Conservation (phyloP, 1,140 invertebrate genomes). For the Amphibalanus amphitrite region DNA sequence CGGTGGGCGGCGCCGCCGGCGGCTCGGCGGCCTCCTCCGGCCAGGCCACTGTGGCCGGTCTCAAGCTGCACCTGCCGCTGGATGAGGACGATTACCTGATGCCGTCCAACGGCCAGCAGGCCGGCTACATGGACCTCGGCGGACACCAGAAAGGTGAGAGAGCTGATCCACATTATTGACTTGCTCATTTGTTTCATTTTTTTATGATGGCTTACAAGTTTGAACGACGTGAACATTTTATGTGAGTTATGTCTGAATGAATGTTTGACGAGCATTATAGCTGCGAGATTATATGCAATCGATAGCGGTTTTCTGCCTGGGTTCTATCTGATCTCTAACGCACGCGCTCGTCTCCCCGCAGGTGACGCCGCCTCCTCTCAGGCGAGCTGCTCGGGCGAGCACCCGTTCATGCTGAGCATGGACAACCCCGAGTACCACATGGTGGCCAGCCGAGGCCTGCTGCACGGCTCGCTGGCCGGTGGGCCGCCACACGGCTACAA, state of each 20-base stretch:
- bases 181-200: no score
- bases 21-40: slow-evolving; percentile 6
- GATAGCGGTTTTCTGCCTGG: slow-evolving; percentile 12
- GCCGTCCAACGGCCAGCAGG: slow-evolving; percentile 60
- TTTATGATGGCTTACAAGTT: no score
- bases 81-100: slow-evolving; percentile 95
- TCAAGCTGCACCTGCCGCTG: slow-evolving; percentile 66
- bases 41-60: slow-evolving; percentile 45
- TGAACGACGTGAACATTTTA: slow-evolving; percentile 2
- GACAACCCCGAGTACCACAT: slow-evolving; percentile 89
- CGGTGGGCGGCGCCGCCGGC: slow-evolving; percentile 1
- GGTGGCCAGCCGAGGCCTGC: slow-evolving; percentile 27
- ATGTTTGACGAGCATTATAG: no score
- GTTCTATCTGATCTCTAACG: slow-evolving; percentile 4
- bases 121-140: slow-evolving; percentile 22
- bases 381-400: slow-evolving; percentile 7
- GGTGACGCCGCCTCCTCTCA: slow-evolving; percentile 2
- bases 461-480: slow-evolving; percentile 10
- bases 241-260: slow-evolving; percentile 5
- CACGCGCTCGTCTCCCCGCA: slow-evolving; percentile 6
- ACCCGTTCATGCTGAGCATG: slow-evolving; percentile 38
- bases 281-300: not conserved
- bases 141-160: slow-evolving; percentile 18
- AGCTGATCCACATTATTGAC: no score
- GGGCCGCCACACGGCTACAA: slow-evolving; percentile 7